phyloP scores from a whole-genome alignment of 2,797 vertebrate species.

The Sparus aurata region DNA sequence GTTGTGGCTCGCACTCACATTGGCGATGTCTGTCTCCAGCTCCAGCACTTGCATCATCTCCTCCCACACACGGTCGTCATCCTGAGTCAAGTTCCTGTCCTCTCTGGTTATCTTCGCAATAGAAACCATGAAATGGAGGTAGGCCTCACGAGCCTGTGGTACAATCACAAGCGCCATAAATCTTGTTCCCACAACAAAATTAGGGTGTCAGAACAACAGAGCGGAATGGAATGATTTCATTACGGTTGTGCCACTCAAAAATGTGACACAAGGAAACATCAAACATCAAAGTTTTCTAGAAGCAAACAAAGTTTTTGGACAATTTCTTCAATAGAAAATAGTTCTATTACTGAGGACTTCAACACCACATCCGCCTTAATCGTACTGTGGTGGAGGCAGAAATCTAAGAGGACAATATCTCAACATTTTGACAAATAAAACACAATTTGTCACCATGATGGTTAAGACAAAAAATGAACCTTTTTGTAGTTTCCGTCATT shows the following conservation, averaged over 20 bases:
- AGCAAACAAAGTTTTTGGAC: background rate
- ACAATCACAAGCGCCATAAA: constrained; percentile 20
- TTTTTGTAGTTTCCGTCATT: constrained; percentile 90
- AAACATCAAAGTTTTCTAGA: background rate
- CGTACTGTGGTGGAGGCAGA: background rate
- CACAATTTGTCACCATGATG: background rate
- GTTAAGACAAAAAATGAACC: constrained; percentile 58
- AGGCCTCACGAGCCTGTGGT: constrained; percentile 92
- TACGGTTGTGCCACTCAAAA: background rate
- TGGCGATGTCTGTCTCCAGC: constrained; percentile 94
- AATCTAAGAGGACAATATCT: too few relatives aligned
- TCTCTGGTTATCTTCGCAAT: constrained; percentile 92
- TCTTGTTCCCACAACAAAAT: constrained; percentile 31
- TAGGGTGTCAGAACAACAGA: constrained; percentile 8
- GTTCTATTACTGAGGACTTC: too few relatives aligned
- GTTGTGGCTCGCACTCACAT: constrained; percentile 84
- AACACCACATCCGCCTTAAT: background rate
- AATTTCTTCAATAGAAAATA: background rate
- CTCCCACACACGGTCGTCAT: constrained; percentile 87
- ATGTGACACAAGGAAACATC: background rate
- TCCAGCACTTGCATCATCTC: constrained; percentile 94
- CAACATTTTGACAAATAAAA: background rate
- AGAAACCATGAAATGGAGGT: constrained; percentile 94
- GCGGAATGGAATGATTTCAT: background rate
- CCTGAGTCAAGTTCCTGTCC: constrained; percentile 89